Evolutionary conservation across 1,140 invertebrate genomes (phyloP).

Genomic region (Laupala kohalensis): DNA sequence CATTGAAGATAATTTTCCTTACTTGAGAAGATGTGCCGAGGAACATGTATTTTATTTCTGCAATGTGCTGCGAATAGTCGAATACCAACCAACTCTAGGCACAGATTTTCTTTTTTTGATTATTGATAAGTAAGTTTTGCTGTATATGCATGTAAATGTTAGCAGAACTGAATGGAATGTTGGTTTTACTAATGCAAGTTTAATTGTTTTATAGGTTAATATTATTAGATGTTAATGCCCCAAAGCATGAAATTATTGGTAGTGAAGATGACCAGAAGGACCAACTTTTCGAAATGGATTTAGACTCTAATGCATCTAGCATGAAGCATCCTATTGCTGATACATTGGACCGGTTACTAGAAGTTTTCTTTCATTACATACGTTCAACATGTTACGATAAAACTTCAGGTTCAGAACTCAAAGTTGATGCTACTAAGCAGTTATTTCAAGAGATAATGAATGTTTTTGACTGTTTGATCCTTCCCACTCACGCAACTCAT

Average conservation of each 20-base stretch:
- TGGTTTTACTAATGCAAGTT: not conserved
- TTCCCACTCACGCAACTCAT: slow-evolving; percentile 56
- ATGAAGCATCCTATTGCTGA: slow-evolving; percentile 36
- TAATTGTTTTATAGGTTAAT: slow-evolving; percentile 36
- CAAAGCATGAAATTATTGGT: slow-evolving; percentile 31
- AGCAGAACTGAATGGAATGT: too few species aligned
- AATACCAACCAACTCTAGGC: slow-evolving; percentile 45
- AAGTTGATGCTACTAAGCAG: slow-evolving; percentile 27
- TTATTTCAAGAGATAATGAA: slow-evolving; percentile 21
- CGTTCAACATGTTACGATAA: slow-evolving; percentile 28
- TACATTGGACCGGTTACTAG: slow-evolving; percentile 49
- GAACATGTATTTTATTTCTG: slow-evolving; percentile 16
- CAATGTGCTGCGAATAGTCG: slow-evolving; percentile 40
- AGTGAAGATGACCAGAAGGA: slow-evolving; percentile 22
- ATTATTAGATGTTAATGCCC: slow-evolving; percentile 50
- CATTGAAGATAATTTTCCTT: slow-evolving; percentile 46
- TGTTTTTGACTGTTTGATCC: slow-evolving; percentile 56
- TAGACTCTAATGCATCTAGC: slow-evolving; percentile 20
- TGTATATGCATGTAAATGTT: too few species aligned
- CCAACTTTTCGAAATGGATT: slow-evolving; percentile 35
- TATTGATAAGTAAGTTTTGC: slow-evolving; percentile 50
- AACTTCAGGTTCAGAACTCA: slow-evolving; percentile 20
- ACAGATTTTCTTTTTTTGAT: slow-evolving; percentile 46
- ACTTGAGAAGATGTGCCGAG: slow-evolving; percentile 38
- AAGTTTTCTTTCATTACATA: slow-evolving; percentile 43